Conservation (phyloP, 2,888 invertebrate genomes). For the Polymixis lichenea region DNA sequence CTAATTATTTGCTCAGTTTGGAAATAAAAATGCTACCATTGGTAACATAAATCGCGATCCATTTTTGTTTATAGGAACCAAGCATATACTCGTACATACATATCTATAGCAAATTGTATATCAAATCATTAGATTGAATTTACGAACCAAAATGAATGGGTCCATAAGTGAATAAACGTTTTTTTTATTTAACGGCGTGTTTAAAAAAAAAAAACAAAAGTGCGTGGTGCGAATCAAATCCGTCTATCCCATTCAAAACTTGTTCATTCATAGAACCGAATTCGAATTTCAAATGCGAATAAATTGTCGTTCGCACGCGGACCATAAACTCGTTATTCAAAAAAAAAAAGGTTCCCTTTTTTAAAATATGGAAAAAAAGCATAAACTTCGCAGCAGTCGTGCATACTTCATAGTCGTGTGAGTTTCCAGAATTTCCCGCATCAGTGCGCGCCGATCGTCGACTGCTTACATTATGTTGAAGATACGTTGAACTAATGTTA, state of each 20-base stretch:
- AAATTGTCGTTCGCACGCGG: conserved; percentile 61
- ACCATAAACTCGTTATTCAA: conserved; percentile 59
- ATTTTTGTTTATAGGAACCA: no score
- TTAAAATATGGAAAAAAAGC: conserved; percentile 69
- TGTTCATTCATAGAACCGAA: conserved; percentile 46
- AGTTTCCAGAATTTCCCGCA: conserved; percentile 85
- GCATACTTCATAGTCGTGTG: conserved; percentile 77
- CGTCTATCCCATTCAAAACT: conserved; percentile 46
- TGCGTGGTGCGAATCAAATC: conserved; percentile 28
- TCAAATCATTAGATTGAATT: not conserved
- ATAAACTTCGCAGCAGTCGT: conserved; percentile 75
- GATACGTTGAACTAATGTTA: conserved; percentile 60
- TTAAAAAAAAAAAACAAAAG: conserved; percentile 25
- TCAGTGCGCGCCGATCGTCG: conserved; percentile 77
- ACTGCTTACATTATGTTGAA: conserved; percentile 62
- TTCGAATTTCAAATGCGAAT: conserved; percentile 60
- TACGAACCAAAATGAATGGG: not conserved
- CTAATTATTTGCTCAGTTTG: no score
- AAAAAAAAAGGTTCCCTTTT: conserved; percentile 49
- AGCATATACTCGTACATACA: no score
- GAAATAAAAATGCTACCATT: no score
- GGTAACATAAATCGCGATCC: no score
- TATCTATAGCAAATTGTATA: no score
- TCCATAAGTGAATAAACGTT: not conserved
- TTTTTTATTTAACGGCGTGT: not conserved